phyloP scores from a whole-genome alignment of 1,140 invertebrate genomes.

The Cyphomyrmex costatus region DNA sequence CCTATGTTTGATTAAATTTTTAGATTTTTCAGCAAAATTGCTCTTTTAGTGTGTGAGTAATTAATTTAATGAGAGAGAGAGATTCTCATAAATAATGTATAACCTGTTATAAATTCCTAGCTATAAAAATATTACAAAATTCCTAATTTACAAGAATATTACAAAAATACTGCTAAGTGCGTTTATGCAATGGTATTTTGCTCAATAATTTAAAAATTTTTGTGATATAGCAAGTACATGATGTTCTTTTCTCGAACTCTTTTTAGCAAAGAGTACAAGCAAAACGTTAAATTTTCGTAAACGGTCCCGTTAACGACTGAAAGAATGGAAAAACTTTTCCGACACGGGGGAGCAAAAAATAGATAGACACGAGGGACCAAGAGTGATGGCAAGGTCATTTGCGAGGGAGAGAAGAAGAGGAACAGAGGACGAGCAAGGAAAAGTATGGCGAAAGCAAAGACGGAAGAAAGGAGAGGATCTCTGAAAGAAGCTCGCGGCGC shows the following conservation, averaged over 20 bases:
- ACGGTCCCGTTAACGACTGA: constrained; percentile 71
- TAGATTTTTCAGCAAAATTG: no score
- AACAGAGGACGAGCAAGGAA: constrained; percentile 15
- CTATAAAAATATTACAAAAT: no score
- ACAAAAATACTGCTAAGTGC: not conserved
- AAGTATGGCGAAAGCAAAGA: constrained; percentile 55
- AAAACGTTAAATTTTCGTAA: constrained; percentile 63
- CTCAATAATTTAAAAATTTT: not conserved
- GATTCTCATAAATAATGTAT: not conserved
- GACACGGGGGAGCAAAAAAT: constrained; percentile 26
- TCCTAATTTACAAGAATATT: not conserved
- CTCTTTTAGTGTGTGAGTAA: not conserved
- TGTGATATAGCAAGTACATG: not conserved
- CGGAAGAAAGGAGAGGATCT: constrained; percentile 73
- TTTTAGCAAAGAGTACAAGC: not conserved
- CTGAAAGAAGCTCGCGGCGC: constrained; percentile 80
- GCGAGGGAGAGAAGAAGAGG: constrained; percentile 30
- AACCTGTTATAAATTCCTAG: not conserved
- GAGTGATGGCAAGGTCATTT: constrained; percentile 31
- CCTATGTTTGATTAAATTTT: no score
- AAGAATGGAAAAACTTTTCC: constrained; percentile 73
- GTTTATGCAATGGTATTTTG: not conserved
- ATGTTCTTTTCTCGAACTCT: not conserved
- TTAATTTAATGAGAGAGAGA: constrained; percentile 46
- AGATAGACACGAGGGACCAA: constrained; percentile 43